A percentile compares a stretch with the other conserved stretches of the same genome.
phyloP scores from a whole-genome alignment of 2,113 vertebrate species.

The Mola mola region DNA sequence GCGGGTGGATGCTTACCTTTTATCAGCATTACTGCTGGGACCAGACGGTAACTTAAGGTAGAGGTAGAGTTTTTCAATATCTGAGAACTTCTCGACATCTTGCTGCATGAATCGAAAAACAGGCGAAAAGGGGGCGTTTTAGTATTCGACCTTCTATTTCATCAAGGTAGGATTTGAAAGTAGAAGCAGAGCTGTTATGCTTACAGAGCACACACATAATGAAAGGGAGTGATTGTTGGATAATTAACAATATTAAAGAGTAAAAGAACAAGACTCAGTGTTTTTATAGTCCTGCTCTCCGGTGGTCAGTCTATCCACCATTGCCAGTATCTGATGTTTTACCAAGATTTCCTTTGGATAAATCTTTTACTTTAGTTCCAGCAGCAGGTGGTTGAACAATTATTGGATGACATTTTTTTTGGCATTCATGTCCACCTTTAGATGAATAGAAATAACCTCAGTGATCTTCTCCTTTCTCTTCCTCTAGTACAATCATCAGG shows the following conservation, averaged over 20 bases:
- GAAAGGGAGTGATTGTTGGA: background rate
- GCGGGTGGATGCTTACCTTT: conserved; percentile 83
- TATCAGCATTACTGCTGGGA: conserved; percentile 89
- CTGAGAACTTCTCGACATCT: conserved; percentile 99
- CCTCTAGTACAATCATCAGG: too few species aligned
- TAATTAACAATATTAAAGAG: background rate
- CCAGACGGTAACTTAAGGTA: conserved; percentile 99
- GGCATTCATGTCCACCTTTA: too few species aligned
- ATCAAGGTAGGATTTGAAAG: background rate
- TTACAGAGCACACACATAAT: background rate
- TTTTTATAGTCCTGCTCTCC: too few species aligned
- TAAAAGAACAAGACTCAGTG: too few species aligned
- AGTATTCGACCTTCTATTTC: background rate
- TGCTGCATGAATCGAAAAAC: conserved; percentile 82
- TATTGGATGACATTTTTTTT: too few species aligned
- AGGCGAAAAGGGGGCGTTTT: conserved; percentile 16
- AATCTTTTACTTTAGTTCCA: too few species aligned
- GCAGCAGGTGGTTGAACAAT: too few species aligned
- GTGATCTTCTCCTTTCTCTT: too few species aligned
- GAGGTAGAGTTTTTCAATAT: conserved; percentile 99
- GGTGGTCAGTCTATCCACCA: too few species aligned
- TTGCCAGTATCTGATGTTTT: too few species aligned
- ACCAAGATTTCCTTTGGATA: too few species aligned
- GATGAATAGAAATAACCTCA: too few species aligned
- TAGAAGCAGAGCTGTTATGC: background rate